Base-by-base conservation (phyloP, 2,888 invertebrate genomes). In the Hirtodrosophila confusa region DNA sequence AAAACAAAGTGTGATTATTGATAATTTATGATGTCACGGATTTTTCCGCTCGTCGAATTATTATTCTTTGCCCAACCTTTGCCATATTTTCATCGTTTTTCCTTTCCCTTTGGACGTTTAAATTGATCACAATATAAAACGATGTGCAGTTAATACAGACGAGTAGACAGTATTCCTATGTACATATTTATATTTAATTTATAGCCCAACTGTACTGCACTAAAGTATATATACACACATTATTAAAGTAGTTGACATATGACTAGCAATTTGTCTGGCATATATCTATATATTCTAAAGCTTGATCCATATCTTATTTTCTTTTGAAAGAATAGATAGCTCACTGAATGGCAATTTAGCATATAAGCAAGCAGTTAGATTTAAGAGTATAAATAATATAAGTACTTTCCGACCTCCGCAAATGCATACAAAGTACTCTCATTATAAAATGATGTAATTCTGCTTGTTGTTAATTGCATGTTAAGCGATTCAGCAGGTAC, bases 1-100 rank as follows among this genome's bases (percentile, higher is more conserved):
- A 91, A 89, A 91, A 91, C 90, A 91, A 88, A 90, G 89, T 90
- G 89, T 88, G 90, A 91, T 91, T 91, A 91, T 90, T 87, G 90
- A 90, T 91, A 91, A 91, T 91, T 91, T 90, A 91, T 91, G 91
- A 91, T 90, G 90, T 89, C 89, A 89, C 84, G 86, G 79, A 85
- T 82, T 89, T 88, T 87, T 87, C 79, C 72, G 70, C 75, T 77
- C 67, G 65, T 63, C 57, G 63, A 69, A 74, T 77, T 77, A 77
- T 80, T 80, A 69, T 66, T 43, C 41, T 31, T 57, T 47, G 47
- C 33, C 41, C 56, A 69, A 45, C 9, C 7, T 31, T 63, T 63
- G 69, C 51, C 48, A 71, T 55, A 65, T 67, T 61, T 69, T 69
- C 45, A 64, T 53, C 41, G 56, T 33, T 39, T 48, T 57, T 57